Conservation (phyloP, 2,888 invertebrate species). For the Lagria hirta region DNA sequence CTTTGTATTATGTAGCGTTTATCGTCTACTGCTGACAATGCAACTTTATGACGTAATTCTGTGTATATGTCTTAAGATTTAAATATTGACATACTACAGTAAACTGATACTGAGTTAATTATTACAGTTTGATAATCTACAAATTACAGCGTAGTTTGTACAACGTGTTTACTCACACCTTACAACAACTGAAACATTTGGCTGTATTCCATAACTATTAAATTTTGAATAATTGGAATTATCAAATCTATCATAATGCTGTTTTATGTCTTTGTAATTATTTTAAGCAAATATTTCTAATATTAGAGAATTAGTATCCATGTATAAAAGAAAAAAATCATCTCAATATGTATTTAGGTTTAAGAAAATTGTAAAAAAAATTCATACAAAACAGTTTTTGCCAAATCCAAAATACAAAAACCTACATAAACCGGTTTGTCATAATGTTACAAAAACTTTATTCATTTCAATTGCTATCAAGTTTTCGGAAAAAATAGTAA, state of each 20-base stretch:
- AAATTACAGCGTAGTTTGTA: neutral
- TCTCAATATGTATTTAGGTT: constrained; percentile 6
- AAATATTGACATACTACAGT: constrained; percentile 1
- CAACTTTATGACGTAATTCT: too few species aligned
- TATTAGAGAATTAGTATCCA: too few species aligned
- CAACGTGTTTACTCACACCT: neutral
- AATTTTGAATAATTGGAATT: constrained; percentile 1
- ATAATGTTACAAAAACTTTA: constrained; percentile 35
- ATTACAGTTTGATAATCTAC: neutral
- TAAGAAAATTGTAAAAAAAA: constrained; percentile 45
- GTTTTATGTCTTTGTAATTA: too few species aligned
- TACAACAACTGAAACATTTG: constrained; percentile 1
- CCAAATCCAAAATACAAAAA: constrained; percentile 47
- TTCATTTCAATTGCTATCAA: constrained; percentile 45
- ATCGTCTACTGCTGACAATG: constrained; percentile 1
- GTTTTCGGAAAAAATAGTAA: constrained; percentile 43
- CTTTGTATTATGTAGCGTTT: constrained; percentile 1
- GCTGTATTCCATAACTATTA: neutral
- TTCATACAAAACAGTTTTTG: constrained; percentile 48
- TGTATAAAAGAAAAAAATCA: constrained; percentile 22
- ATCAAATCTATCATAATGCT: constrained; percentile 6
- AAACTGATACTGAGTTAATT: neutral
- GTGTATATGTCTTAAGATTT: too few species aligned
- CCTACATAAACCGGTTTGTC: constrained; percentile 50
- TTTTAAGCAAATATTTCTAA: too few species aligned